Conservation (phyloP, 2,888 invertebrate species). For the Cordylochernes scorpioides region DNA sequence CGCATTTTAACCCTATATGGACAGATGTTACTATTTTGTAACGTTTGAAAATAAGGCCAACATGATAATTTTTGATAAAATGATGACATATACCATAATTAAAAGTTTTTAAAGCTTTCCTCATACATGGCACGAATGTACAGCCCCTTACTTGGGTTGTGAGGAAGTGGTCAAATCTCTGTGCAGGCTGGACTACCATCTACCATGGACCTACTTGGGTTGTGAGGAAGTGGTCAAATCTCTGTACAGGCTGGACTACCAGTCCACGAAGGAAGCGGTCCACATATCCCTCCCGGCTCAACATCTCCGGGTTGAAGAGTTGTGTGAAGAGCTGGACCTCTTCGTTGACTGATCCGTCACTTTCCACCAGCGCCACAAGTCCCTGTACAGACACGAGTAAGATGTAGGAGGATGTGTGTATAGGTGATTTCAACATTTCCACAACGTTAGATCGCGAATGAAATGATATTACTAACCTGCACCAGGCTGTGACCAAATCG, state of each 20-base stretch:
- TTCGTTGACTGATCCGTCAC: constrained; percentile 1
- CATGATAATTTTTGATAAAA: too few relatives aligned
- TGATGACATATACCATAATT: too few relatives aligned
- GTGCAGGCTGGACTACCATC: constrained; percentile 10
- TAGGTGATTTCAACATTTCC: not conserved
- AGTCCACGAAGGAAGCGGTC: constrained; percentile 12
- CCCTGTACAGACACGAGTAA: constrained; percentile 4
- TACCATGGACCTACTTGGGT: constrained; percentile 7
- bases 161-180: constrained; percentile 8
- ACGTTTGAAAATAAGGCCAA: too few relatives aligned
- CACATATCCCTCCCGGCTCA: constrained; percentile 7
- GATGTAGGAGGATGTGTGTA: not conserved
- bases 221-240: constrained; percentile 7
- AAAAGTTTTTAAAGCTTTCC: too few relatives aligned
- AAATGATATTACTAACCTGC: constrained; percentile 2
- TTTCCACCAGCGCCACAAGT: constrained; percentile 3
- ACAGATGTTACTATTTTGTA: too few relatives aligned
- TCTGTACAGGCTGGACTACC: constrained; percentile 9
- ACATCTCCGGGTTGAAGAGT: constrained; percentile 9
- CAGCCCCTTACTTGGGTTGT: constrained; percentile 8
- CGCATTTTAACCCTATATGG: too few relatives aligned
- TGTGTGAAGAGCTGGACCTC: constrained; percentile 1
- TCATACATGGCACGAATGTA: too few relatives aligned
- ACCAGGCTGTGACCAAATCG: constrained; percentile 19
- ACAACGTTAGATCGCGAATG: not conserved